These are phyloP conservation scores for Tricholauxania praeusta DNA, from an alignment of 2,888 invertebrate genomes.

Conservation along the genomic window DNA sequence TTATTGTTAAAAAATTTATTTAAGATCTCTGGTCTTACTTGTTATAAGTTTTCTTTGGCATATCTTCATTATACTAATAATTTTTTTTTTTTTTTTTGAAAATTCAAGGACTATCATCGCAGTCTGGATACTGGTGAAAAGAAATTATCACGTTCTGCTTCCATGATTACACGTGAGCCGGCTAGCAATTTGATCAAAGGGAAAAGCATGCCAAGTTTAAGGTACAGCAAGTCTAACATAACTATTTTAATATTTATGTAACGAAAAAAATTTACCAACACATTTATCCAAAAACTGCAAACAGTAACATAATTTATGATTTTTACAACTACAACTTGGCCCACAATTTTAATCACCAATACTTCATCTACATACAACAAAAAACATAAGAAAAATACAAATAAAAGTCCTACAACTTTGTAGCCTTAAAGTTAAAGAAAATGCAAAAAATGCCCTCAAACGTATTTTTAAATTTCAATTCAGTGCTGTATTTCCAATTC, in stretches of 20 bases:
- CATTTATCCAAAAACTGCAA: too few relatives aligned
- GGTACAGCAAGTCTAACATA: conserved; percentile 70
- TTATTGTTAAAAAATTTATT: background rate
- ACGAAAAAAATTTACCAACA: too few relatives aligned
- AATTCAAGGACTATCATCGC: conserved; percentile 82
- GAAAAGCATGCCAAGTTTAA: conserved; percentile 96
- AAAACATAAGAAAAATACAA: conserved; percentile 6
- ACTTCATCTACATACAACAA: conserved; percentile 22
- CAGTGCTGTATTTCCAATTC: too few relatives aligned
- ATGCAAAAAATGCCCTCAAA: too few relatives aligned
- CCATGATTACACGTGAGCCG: conserved; percentile 75
- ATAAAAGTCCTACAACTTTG: too few relatives aligned
- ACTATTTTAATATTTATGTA: too few relatives aligned
- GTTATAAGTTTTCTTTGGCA: background rate
- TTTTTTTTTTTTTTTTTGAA: too few relatives aligned
- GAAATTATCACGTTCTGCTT: conserved; percentile 78
- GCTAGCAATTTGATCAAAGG: conserved; percentile 87
- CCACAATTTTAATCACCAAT: conserved; percentile 24
- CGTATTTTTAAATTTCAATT: too few relatives aligned
- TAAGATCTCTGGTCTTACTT: background rate
- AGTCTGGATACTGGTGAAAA: conserved; percentile 86
- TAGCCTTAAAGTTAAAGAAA: too few relatives aligned
- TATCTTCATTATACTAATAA: background rate
- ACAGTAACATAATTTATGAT: too few relatives aligned
- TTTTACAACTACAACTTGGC: background rate